phyloP scores from a whole-genome alignment of 1,140 invertebrate genomes.

The Neuroterus valhalla region DNA sequence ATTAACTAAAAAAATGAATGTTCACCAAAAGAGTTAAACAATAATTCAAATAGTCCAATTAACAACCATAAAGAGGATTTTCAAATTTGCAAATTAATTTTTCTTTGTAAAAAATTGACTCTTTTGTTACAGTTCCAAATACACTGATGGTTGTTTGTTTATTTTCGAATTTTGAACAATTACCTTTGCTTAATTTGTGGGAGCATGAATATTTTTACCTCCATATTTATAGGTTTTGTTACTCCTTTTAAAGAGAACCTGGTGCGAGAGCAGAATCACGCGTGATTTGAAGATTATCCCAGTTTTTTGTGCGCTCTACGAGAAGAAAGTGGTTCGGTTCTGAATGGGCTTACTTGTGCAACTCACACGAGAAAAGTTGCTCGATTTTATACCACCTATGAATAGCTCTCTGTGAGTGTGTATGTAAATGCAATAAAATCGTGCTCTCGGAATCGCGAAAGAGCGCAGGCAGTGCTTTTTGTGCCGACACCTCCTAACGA shows the following conservation, averaged over 20 bases:
- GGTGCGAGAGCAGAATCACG: not conserved
- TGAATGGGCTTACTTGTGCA: slow-evolving; percentile 26
- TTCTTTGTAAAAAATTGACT: no score
- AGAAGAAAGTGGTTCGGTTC: slow-evolving; percentile 28
- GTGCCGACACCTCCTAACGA: slow-evolving; percentile 28
- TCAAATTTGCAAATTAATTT: no score
- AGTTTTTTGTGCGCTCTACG: not conserved
- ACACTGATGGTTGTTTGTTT: no score
- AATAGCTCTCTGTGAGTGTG: slow-evolving; percentile 1
- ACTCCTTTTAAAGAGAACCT: not conserved
- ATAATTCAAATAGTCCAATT: no score
- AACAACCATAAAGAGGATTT: no score
- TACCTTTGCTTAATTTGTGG: no score
- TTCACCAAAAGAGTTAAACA: no score
- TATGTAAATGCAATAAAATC: slow-evolving; percentile 40
- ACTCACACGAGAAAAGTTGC: slow-evolving; percentile 6
- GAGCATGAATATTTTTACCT: not conserved
- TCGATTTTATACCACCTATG: slow-evolving; percentile 15
- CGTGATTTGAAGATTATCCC: slow-evolving; percentile 18
- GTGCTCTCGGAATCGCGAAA: slow-evolving; percentile 29
- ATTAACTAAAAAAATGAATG: no score
- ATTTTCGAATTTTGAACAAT: no score
- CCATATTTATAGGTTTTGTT: not conserved
- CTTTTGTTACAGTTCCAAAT: no score
- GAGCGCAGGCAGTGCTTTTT: slow-evolving; percentile 19